A percentile compares a stretch with the other conserved stretches of the same genome.
Evolutionary conservation across 2,888 invertebrate species (phyloP).

Genomic region (Tricholauxania praeusta): DNA sequence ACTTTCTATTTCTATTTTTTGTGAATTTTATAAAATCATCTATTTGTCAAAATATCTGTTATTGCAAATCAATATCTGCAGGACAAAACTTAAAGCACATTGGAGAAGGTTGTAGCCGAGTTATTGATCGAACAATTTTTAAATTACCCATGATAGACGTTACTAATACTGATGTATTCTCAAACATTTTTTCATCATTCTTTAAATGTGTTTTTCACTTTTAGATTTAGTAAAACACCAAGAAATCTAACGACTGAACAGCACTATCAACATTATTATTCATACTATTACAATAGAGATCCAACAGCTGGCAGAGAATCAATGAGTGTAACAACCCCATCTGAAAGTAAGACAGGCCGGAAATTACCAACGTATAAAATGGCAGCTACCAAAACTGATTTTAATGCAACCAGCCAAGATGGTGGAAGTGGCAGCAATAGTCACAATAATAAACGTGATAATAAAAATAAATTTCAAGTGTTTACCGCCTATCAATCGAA

Average conservation of each 20-base stretch:
- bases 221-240: constrained; percentile 46
- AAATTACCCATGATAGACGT: too few species aligned
- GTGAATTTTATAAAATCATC: too few species aligned
- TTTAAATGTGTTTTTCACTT: neutral
- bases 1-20: neutral
- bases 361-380: constrained; percentile 33
- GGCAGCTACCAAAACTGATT: constrained; percentile 17
- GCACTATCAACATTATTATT: constrained; percentile 60
- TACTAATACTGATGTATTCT: too few species aligned
- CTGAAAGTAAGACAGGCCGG: constrained; percentile 25
- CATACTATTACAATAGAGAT: constrained; percentile 59
- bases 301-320: constrained; percentile 20
- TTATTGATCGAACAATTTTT: too few species aligned
- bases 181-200: too few species aligned
- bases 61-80: neutral
- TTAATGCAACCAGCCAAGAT: neutral
- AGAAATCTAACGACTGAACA: constrained; percentile 48
- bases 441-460: neutral
- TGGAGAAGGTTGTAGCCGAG: neutral
- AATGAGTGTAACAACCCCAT: neutral
- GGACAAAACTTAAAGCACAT: neutral
- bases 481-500: constrained; percentile 27
- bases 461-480: constrained; percentile 19
- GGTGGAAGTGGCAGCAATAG: neutral
- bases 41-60: neutral